phyloP scores from a whole-genome alignment of 1,140 invertebrate species.

The Oedothorax gibbosus region DNA sequence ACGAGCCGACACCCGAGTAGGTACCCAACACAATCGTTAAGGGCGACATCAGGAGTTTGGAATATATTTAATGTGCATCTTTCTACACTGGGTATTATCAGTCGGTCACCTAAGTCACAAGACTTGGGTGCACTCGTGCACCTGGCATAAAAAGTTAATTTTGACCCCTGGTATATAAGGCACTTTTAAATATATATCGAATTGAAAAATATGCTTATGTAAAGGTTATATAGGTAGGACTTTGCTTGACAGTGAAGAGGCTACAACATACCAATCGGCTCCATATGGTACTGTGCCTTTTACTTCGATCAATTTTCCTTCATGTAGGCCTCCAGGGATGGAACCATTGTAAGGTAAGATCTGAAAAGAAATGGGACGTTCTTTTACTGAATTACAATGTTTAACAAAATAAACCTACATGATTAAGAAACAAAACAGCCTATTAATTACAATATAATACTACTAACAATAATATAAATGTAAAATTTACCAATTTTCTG shows the following conservation, averaged over 20 bases:
- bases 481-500: background rate
- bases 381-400: background rate
- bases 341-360: conserved; percentile 21
- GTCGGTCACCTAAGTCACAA: too few species aligned
- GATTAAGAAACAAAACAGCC: background rate
- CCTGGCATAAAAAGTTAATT: too few species aligned
- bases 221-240: too few species aligned
- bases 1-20: too few species aligned
- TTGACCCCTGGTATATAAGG: too few species aligned
- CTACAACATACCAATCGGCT: conserved; percentile 41
- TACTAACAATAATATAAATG: background rate
- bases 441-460: background rate
- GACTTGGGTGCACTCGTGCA: too few species aligned
- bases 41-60: too few species aligned
- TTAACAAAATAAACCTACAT: background rate
- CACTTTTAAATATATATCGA: too few species aligned
- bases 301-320: conserved; percentile 47
- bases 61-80: too few species aligned
- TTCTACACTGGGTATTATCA: too few species aligned
- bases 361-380: background rate
- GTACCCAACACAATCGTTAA: too few species aligned
- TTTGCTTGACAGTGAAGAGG: background rate
- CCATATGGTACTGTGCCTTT: conserved; percentile 43
- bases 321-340: conserved; percentile 41
- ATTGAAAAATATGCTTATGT: too few species aligned